These are phyloP conservation scores for Idris sp. DNA, from an alignment of 1,140 invertebrate genomes.

Conservation along the genomic window DNA sequence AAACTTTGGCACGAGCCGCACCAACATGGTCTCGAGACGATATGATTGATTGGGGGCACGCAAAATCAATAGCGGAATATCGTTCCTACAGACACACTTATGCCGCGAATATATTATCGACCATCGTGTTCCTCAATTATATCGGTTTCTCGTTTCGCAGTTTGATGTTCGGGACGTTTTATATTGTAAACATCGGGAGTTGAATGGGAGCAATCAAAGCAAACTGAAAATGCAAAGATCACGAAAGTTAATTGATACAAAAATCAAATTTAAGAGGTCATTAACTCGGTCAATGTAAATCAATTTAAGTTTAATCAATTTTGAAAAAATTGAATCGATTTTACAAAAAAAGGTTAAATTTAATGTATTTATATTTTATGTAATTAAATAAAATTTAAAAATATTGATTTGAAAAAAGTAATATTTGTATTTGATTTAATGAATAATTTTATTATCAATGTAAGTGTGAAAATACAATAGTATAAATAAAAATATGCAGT, in stretches of 20 bases:
- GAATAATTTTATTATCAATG: no score
- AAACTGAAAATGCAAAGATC: neutral
- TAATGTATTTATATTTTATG: no score
- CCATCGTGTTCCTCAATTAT: conserved; percentile 29
- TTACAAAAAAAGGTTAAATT: no score
- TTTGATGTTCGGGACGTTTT: conserved; percentile 2
- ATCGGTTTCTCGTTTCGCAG: conserved; percentile 15
- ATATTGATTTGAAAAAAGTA: no score
- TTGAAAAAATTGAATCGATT: no score
- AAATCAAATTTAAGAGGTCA: no score
- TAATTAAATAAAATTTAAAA: no score
- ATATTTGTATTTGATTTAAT: no score
- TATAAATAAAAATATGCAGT: no score
- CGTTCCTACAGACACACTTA: conserved; percentile 29
- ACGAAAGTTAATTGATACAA: conserved; percentile 17
- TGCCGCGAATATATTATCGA: conserved; percentile 41
- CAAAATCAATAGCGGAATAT: conserved; percentile 65
- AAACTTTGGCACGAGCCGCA: conserved; percentile 65
- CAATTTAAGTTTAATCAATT: no score
- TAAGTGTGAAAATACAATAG: no score
- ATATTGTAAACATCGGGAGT: conserved; percentile 4
- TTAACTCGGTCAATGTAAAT: no score
- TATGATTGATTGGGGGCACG: conserved; percentile 60
- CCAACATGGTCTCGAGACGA: conserved; percentile 42
- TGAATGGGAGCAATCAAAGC: conserved; percentile 2